These are phyloP conservation scores for Mixornis gularis DNA, from an alignment of 2,113 vertebrate species.

Conservation along the genomic window DNA sequence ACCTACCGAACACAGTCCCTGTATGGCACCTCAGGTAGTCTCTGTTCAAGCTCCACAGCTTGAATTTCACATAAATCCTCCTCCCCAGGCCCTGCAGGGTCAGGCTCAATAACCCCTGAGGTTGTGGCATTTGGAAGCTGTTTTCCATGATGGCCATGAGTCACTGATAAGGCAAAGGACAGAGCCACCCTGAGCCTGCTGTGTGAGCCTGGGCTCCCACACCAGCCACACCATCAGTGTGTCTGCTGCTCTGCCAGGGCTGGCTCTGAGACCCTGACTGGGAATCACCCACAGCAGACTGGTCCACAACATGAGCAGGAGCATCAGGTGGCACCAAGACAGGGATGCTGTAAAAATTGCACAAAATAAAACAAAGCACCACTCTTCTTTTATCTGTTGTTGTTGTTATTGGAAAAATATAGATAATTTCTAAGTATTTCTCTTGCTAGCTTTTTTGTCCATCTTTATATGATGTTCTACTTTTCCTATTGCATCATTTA, in stretches of 20 bases:
- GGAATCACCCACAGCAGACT: fast-evolving
- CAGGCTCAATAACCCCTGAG: fast-evolving
- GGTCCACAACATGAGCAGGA: fast-evolving
- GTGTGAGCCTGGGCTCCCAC: not conserved
- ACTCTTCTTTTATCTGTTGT: not conserved
- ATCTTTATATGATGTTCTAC: not conserved
- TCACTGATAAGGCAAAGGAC: not conserved
- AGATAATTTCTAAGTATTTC: not conserved
- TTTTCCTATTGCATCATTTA: constrained; percentile 29
- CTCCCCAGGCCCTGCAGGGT: fast-evolving
- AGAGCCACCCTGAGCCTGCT: not conserved
- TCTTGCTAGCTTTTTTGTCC: not conserved
- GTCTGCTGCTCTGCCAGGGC: not conserved
- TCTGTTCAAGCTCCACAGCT: not conserved
- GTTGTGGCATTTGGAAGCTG: not conserved
- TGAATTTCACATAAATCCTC: not conserved
- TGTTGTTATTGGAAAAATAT: not conserved
- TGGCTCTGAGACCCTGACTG: fast-evolving
- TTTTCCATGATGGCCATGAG: not conserved
- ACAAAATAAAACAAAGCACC: not conserved
- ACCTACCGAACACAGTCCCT: not conserved
- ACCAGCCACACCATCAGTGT: fast-evolving
- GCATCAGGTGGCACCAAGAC: not conserved
- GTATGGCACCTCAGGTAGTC: fast-evolving
- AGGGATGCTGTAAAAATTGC: not conserved